Percentiles rank a stretch among this genome's conserved stretches.
phyloP scores from a whole-genome alignment of 1,140 invertebrate genomes.

The Calosoma granatense region DNA sequence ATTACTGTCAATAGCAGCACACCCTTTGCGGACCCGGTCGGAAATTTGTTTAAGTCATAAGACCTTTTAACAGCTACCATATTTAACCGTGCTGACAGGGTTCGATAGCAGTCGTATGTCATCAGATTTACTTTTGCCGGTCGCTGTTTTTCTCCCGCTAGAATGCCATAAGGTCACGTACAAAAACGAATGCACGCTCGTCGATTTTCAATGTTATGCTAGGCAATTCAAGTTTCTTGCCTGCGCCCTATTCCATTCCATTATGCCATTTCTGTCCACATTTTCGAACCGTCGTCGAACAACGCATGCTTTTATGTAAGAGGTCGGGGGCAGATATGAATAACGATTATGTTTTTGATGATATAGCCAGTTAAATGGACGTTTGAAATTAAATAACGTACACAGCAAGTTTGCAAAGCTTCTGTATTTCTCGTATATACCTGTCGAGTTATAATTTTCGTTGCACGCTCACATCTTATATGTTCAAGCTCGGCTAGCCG shows the following conservation, averaged over 20 bases:
- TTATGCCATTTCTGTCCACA: background rate
- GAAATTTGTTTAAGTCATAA: conserved; percentile 18
- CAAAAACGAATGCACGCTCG: background rate
- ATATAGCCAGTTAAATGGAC: background rate
- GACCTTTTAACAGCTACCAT: background rate
- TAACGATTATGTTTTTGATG: background rate
- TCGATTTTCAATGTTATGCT: background rate
- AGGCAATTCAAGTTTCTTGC: background rate
- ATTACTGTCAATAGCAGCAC: conserved; percentile 19
- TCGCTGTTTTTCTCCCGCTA: background rate
- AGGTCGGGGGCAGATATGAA: no score
- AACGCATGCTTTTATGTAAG: no score
- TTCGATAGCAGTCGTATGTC: background rate
- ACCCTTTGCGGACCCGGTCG: conserved; percentile 9
- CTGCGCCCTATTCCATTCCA: background rate
- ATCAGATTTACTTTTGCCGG: background rate
- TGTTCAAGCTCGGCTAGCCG: conserved; percentile 3
- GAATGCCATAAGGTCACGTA: background rate
- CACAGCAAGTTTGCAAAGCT: background rate
- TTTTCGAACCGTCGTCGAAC: background rate
- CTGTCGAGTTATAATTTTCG: no score
- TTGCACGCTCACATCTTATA: background rate
- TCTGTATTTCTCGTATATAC: background rate
- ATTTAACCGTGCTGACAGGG: background rate
- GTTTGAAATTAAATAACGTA: background rate